Conservation (phyloP, 2,113 vertebrate genomes). For the Nettapus auritus region DNA sequence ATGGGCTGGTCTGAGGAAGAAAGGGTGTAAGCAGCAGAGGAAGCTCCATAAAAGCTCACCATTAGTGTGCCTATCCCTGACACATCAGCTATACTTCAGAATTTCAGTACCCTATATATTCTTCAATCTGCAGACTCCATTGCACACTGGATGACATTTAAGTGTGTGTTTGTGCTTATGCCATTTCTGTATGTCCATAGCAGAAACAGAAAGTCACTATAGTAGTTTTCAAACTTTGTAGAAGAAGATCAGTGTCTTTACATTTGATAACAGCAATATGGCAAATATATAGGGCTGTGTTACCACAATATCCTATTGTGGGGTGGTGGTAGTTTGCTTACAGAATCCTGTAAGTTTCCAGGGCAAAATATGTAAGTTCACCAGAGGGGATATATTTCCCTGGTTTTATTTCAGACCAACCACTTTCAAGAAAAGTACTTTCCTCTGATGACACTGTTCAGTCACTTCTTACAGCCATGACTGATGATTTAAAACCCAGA, state of each 20-base stretch:
- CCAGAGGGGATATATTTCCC: neutral
- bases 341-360: neutral
- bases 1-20: neutral
- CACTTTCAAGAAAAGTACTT: neutral
- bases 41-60: neutral
- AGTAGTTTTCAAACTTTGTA: neutral
- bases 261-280: neutral
- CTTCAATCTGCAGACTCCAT: neutral
- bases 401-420: neutral
- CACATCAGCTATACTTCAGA: neutral
- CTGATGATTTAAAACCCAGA: neutral
- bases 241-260: neutral
- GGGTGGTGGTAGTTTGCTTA: neutral
- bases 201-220: neutral
- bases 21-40: neutral
- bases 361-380: neutral
- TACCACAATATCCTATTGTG: neutral
- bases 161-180: neutral
- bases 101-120: neutral
- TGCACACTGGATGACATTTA: neutral
- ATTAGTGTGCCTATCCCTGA: fast-evolving
- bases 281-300: neutral
- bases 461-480: neutral
- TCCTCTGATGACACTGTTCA: neutral
- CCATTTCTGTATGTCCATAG: neutral